Conservation (phyloP, 2,113 vertebrate genomes). For the Notarius lentiginosus region DNA sequence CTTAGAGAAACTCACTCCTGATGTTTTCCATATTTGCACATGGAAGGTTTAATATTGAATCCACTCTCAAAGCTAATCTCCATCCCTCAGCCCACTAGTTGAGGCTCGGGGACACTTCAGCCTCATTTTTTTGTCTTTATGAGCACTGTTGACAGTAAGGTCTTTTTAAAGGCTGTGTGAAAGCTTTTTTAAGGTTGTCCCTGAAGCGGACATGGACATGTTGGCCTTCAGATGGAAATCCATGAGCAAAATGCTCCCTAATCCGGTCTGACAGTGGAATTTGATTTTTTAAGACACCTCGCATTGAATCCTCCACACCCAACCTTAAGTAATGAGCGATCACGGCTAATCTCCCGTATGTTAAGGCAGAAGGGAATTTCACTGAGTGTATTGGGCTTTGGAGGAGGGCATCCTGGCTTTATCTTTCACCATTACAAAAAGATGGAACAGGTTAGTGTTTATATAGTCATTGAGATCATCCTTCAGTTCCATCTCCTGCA, state of each 20-base stretch:
- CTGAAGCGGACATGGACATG: constrained; percentile 69
- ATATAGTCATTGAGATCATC: neutral
- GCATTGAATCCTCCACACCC: constrained; percentile 70
- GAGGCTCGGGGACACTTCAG: neutral
- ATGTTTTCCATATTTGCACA: constrained; percentile 7
- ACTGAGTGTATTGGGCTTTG: constrained; percentile 2
- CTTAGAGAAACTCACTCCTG: constrained; percentile 6
- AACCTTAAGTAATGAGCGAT: constrained; percentile 74
- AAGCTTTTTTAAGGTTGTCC: constrained; percentile 50
- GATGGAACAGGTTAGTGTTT: neutral
- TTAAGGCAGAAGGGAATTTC: constrained; percentile 61
- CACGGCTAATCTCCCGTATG: constrained; percentile 68
- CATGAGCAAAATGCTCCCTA: constrained; percentile 65
- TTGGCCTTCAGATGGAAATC: constrained; percentile 60
- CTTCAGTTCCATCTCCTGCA: constrained; percentile 1
- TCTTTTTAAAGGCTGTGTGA: constrained; percentile 53
- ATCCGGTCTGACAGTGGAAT: constrained; percentile 69
- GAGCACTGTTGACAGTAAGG: constrained; percentile 48
- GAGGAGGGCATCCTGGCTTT: neutral
- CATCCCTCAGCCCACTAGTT: neutral
- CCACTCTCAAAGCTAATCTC: constrained; percentile 34
- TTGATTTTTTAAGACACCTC: constrained; percentile 69
- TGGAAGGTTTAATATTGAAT: constrained; percentile 22
- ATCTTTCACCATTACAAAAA: neutral
- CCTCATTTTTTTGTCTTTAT: constrained; percentile 37